Evolutionary conservation across 2,797 vertebrate genomes (phyloP), one percentile per base, ranked within the genome.

Genomic region (Acanthurus lineatus): DNA sequence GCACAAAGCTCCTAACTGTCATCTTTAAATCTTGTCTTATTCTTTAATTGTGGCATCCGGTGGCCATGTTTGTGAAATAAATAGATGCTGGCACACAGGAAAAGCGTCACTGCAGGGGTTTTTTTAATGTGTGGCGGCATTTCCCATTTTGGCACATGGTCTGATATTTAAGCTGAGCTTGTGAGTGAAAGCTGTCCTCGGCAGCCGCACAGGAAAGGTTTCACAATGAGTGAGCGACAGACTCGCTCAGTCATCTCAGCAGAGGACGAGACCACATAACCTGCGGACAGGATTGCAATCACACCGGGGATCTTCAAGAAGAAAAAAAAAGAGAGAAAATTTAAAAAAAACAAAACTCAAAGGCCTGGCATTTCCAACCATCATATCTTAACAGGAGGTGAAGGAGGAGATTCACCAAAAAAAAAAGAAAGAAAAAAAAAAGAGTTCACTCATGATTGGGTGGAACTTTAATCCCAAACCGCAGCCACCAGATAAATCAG

Each of bases 71-170:
- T 82, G 56, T 75, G 28, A 70, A 64, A 74, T 84, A 77, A 84
- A 87, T 70, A 69, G 71, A 77, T 72, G 63, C 25, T 52, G 63
- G 68, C 76, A 81, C 65, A 86, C 79, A 82, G 83, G 84, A 92
- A 86, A 61, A 60, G 0, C 60, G 69, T 90, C 90, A 89, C 53
- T 66, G 72, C 64, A 70, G 85, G 88, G 83, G 20, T 65, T 82
- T 84, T 78, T 73, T 81, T 69, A 2, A 69, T 70, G 53, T 77
- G 59, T 51, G 45, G 45, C 8, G 92, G 88, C 73, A 90, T 92
- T 93, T 92, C 88, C 91, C 92, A 89, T 90, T 90, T 75, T 12
- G 83, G 75, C 73, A 77, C 73, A 66, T 73, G 67, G 74, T 83
- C 62, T 83, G 75, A 73, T 84, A 58, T 88, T 89, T 69, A 83